phyloP scores from a whole-genome alignment of 2,113 vertebrate genomes.

The Aegotheles bennettii region DNA sequence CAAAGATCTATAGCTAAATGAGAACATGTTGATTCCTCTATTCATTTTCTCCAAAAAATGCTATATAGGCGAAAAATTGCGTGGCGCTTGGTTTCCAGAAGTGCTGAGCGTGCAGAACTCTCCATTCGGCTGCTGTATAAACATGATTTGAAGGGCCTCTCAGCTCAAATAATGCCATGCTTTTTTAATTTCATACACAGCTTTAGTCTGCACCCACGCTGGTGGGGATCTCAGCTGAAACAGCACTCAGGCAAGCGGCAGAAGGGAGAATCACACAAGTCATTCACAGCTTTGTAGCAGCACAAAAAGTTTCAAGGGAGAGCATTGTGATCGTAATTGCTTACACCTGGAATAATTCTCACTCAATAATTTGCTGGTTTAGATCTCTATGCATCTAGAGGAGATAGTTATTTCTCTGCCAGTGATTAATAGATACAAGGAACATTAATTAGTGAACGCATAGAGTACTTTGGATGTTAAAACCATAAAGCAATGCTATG shows the following conservation, averaged over 20 bases:
- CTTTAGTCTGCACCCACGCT: not conserved
- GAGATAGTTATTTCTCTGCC: not conserved
- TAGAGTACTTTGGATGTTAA: not conserved
- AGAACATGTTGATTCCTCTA: slow-evolving; percentile 49
- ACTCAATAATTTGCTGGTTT: not conserved
- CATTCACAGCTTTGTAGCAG: not conserved
- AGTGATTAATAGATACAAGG: not conserved
- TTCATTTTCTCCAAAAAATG: slow-evolving; percentile 38
- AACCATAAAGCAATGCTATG: not conserved
- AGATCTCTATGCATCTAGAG: not conserved
- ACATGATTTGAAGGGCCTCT: slow-evolving; percentile 47
- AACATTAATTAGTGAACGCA: not conserved
- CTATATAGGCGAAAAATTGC: slow-evolving; percentile 20
- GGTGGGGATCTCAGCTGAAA: not conserved
- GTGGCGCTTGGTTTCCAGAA: not conserved
- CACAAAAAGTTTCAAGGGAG: not conserved
- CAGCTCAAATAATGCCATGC: slow-evolving; percentile 16
- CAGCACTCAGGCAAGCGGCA: not conserved
- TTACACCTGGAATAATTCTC: not conserved
- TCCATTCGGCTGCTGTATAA: slow-evolving; percentile 18
- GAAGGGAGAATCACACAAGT: not conserved
- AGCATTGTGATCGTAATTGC: not conserved
- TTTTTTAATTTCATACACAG: not conserved
- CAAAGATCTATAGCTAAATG: slow-evolving; percentile 24
- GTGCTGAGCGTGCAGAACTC: slow-evolving; percentile 34